These are phyloP conservation scores for Pyxicephalus adspersus DNA, from an alignment of 2,113 vertebrate genomes.

Conservation along the genomic window DNA sequence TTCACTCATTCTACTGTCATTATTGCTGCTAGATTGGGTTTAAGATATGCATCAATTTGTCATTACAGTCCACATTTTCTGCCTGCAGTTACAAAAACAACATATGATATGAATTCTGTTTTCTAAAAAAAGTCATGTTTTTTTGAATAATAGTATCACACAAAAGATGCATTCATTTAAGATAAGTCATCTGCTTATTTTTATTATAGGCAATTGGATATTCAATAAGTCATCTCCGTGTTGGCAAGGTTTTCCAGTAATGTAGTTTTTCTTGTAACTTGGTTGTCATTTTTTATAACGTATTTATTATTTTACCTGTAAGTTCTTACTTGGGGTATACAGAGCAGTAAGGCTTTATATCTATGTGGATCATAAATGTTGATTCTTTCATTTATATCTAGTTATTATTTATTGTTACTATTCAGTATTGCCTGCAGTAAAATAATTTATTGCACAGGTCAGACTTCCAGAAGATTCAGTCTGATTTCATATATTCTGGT, in stretches of 20 bases:
- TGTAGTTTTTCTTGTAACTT: background rate
- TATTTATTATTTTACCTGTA: too few relatives aligned
- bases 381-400: too few relatives aligned
- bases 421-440: too few relatives aligned
- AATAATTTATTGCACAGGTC: too few relatives aligned
- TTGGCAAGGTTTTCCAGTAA: background rate
- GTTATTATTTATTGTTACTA: too few relatives aligned
- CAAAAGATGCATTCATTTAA: conserved; percentile 34
- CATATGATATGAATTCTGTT: conserved; percentile 50
- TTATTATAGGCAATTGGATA: background rate
- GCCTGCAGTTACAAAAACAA: conserved; percentile 45
- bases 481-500: too few relatives aligned
- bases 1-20: conserved; percentile 40
- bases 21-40: conserved; percentile 21
- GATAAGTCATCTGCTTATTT: conserved; percentile 28
- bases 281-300: too few relatives aligned
- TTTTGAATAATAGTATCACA: conserved; percentile 22
- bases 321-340: too few relatives aligned
- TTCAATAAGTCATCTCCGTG: background rate
- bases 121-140: background rate
- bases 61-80: conserved; percentile 35
- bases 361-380: too few relatives aligned
- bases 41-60: conserved; percentile 40
- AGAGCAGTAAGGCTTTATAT: too few relatives aligned
- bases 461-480: too few relatives aligned